Conservation (phyloP, 2,888 invertebrate species). For the Hypercompe scribonia region DNA sequence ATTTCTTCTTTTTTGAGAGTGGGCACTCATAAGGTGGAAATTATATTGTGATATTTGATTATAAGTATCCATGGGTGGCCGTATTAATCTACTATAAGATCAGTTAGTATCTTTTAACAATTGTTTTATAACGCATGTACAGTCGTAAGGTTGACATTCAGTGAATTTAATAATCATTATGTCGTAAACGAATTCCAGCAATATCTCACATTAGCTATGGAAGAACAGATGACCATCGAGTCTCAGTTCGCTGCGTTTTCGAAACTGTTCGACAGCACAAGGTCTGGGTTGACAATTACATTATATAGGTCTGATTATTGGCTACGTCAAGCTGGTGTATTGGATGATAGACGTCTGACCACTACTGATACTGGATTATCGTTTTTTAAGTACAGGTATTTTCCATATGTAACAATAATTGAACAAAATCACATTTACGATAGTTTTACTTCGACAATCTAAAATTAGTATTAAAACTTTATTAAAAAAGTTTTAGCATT, state of each 20-base stretch:
- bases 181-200: not conserved
- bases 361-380: slow-evolving; percentile 75
- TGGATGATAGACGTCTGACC: slow-evolving; percentile 74
- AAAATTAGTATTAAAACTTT: no score
- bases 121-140: no score
- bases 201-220: slow-evolving; percentile 26
- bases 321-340: slow-evolving; percentile 73
- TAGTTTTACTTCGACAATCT: not conserved
- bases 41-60: no score
- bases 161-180: no score
- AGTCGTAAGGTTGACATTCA: no score
- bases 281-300: slow-evolving; percentile 69
- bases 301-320: slow-evolving; percentile 74
- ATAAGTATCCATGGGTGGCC: no score
- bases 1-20: no score
- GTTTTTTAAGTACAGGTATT: slow-evolving; percentile 58
- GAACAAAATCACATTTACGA: not conserved
- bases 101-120: no score
- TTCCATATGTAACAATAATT: not conserved
- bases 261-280: slow-evolving; percentile 62
- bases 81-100: no score
- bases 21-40: no score
- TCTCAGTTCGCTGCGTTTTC: slow-evolving; percentile 70
- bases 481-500: no score
- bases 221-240: slow-evolving; percentile 72